Evolutionary conservation across 2,797 vertebrate genomes (phyloP), one percentile per base, ranked within the genome.

Genomic region (Clarias platycephalus): DNA sequence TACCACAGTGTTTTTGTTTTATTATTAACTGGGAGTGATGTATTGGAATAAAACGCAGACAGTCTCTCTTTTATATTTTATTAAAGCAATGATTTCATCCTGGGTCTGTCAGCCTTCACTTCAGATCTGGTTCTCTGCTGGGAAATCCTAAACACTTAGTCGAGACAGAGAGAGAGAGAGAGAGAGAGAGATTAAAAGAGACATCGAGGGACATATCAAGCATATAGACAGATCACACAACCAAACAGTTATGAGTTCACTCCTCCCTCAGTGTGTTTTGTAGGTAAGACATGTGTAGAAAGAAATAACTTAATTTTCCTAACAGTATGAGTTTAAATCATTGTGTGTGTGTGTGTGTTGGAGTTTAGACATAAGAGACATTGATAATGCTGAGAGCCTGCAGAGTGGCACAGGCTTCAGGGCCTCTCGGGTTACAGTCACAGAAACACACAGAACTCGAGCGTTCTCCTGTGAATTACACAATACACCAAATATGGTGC

Each of bases 351-450:
- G 2, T 55, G 18, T 20, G 53, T 31, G 20, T 7, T 37, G 74
- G 68, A 22, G 16, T 67, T 55, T 10, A 22, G 26, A 58, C 88
- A 57, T 86, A 63, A 75, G 87, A 88, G 87, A 91, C 84, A 63
- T 49, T 20, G 70, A 75, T 49, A 66, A 37, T 85, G 82, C 31
- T 31, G 5, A 60, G 64, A 85, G 58, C 44, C 77, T 87, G 91
- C 86, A 86, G 89, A 91, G 90, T 91, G 92, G 91, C 91, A 86
- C 72, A 76, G 88, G 90, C 91, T 91, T 94, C 88, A 87, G 90
- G 90, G 92, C 89, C 77, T 92, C 91, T 94, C 91, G 68, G 76
- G 90, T 93, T 94, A 90, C 93, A 92, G 82, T 80, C 74, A 64
- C 87, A 90, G 84, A 64, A 63, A 81, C 78, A 49, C 75, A 77